Conservation (phyloP, 2,113 vertebrate species). For the Hirundichthys speculiger region DNA sequence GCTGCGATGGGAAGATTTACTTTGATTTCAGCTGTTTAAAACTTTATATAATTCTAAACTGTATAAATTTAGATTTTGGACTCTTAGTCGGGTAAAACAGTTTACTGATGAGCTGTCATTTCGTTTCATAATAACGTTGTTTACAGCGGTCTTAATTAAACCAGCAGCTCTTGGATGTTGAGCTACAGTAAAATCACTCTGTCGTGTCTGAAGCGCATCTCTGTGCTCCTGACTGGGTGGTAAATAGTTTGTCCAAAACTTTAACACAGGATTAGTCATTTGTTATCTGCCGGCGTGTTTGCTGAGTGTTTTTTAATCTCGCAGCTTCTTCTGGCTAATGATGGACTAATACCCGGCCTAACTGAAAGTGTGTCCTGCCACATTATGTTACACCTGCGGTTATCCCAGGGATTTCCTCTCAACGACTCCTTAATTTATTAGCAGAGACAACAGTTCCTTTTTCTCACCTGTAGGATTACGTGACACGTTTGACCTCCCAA, state of each 20-base stretch:
- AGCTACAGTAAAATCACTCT: no score
- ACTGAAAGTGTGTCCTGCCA: slow-evolving; percentile 57
- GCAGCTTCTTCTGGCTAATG: slow-evolving; percentile 49
- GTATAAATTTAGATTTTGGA: no score
- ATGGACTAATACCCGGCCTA: slow-evolving; percentile 39
- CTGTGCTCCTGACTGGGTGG: slow-evolving; percentile 45
- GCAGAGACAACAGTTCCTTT: slow-evolving; percentile 48
- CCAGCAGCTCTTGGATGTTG: no score
- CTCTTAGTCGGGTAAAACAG: no score
- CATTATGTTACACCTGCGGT: slow-evolving; percentile 46
- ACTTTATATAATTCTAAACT: no score
- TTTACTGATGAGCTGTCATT: no score
- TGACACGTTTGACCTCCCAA: slow-evolving; percentile 40
- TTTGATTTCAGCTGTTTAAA: no score
- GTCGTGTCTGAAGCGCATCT: no score
- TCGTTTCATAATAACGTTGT: no score
- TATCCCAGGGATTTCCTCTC: slow-evolving; percentile 71
- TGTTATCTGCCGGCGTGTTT: slow-evolving; percentile 49
- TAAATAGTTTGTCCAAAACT: slow-evolving; percentile 27
- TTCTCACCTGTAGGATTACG: slow-evolving; percentile 55
- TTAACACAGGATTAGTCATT: slow-evolving; percentile 51
- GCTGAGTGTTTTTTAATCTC: slow-evolving; percentile 39
- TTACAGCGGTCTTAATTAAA: no score
- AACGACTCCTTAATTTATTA: slow-evolving; percentile 53
- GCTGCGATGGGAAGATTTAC: no score